These are phyloP conservation scores for Camarhynchus parvulus DNA, from an alignment of 2,113 vertebrate genomes.

Conservation along the genomic window DNA sequence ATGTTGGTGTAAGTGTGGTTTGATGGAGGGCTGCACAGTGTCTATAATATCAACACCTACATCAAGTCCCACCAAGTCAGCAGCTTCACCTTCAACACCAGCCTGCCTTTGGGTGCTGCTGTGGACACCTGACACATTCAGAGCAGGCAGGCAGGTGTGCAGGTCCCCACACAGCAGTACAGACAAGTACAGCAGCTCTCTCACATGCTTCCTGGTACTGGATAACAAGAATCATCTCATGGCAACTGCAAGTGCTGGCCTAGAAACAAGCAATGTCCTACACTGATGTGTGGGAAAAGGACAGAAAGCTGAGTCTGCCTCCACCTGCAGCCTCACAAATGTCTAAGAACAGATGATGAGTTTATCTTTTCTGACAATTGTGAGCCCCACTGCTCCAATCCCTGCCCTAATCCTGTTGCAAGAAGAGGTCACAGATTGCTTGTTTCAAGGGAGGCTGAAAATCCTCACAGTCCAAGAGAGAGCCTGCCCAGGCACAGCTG, in stretches of 20 bases:
- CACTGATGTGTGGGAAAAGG: neutral
- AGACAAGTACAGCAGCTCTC: neutral
- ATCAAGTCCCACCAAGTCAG: neutral
- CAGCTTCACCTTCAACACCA: neutral
- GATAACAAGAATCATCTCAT: neutral
- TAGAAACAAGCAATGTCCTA: neutral
- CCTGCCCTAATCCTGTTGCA: neutral
- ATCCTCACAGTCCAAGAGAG: neutral
- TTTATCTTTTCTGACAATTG: neutral
- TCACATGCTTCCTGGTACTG: neutral
- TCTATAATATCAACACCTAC: neutral
- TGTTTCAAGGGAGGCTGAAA: neutral
- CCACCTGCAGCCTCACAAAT: neutral
- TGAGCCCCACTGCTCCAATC: neutral
- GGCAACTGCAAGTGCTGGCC: neutral
- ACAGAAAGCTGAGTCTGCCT: neutral
- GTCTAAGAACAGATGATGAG: neutral
- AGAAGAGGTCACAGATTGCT: neutral
- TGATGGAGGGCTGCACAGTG: neutral
- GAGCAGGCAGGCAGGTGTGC: neutral
- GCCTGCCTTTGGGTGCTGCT: neutral
- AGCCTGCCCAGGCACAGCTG: neutral
- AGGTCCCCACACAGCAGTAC: neutral
- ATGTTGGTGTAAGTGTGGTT: neutral
- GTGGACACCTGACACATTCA: accelerated